Evolutionary conservation across 2,113 vertebrate genomes (phyloP), one percentile per base, ranked within the genome.

Genomic region (Bungarus multicinctus): DNA sequence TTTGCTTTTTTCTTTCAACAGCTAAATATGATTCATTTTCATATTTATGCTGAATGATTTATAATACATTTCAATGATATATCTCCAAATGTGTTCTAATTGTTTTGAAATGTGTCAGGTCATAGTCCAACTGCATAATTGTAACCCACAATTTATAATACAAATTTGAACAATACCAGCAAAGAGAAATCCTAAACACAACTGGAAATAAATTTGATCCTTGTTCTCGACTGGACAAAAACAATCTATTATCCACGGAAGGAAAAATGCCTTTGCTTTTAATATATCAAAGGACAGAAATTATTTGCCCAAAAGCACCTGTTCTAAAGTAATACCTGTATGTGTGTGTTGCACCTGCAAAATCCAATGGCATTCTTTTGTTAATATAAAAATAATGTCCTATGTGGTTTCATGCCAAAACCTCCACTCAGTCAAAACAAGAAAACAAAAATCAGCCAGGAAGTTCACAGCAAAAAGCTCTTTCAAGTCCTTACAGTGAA

Each of bases 401-500:
- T 94, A 60, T 91, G 16, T 96, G 95, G 91, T 94, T 96, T 95
- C 96, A 96, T 93, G 94, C 93, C 91, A 91, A 96, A 94, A 3
- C 93, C 88, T 91, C 95, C 91, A 96, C 87, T 89, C 94, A 94
- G 7, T 92, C 93, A 88, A 95, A 94, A 88, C 45, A 90, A 86
- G n/a, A 57, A 86, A n/a, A 1, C 30, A 50, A 90, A 53, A 18
- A 81, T 95, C 96, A 96, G 74, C 88, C 94, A 95, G 91, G 3
- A 87, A 60, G 91, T 58, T 94, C 89, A 95, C 88, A 87, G 93
- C 89, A 92, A 90, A 91, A 89, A 94, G 92, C 93, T 94, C 91
- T 93, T 91, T 95, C 88, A 54, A 93, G 93, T 97, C 96, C 88
- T 96, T 94, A 95, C 89, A 97, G 95, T 93, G 96, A 93, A 93